Evolutionary conservation across 2,797 vertebrate species (phyloP), one percentile per base, ranked within the genome.

Genomic region (Coendou prehensilis): DNA sequence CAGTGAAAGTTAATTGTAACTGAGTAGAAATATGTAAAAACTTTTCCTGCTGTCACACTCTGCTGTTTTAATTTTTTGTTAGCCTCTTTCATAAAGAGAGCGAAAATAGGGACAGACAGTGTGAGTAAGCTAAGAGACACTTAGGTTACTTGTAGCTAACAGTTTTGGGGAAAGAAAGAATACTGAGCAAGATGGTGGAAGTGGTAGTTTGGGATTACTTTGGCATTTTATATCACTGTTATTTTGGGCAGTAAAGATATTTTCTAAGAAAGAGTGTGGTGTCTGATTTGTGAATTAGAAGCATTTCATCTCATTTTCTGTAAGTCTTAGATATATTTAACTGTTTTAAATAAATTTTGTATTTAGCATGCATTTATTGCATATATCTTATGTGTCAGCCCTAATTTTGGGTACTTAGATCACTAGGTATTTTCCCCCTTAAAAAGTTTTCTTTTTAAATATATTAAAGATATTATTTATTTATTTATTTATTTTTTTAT

Each of bases 181-280:
- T 87, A 10, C 33, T 80, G 71, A 89, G 63, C 57, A 85, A n/a
- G 78, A 4, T n/a, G 37, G 22, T 50, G 37, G 59, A 89, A 81
- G 37, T 33, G 50, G 8, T 61, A 52, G 61, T 75, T 85, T 91
- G 75, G 33, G n/a, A 54, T 91, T 71, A 78, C 52, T 76, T n/a
- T 82, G 28, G 6, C 33, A 92, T 87, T 94, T 79, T 73, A 54
- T 86, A 91, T 93, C 85, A 14, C 79, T 94, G n/a, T 89, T 93
- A 75, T 57, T 90, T 76, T 92, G 59, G n/a, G 22, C 4, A n/a
- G 50, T 92, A 52, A 59, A 37, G 33, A 75, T 87, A n/a, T 73
- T 94, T 91, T 81, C 23, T 82, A n/a, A 86, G 86, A 20, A 93
- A 88, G 71, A 83, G 2, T 45, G 41, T 57, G 50, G 20, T 50